Evolutionary conservation across 2,888 invertebrate species (phyloP).

Genomic region (Gasteruption jaculator): DNA sequence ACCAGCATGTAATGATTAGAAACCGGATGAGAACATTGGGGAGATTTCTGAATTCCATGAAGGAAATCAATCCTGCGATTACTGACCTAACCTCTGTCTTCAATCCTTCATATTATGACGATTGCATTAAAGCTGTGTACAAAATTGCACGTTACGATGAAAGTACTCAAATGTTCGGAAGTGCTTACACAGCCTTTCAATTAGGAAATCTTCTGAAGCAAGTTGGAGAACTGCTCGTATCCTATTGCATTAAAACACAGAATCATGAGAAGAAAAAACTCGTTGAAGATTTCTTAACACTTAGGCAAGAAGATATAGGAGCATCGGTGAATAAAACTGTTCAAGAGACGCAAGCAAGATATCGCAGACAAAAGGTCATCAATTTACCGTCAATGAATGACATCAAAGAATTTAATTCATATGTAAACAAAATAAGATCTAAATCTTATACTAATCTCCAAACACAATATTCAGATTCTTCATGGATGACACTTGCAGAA

Average conservation of each 20-base stretch:
- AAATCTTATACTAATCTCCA: neutral
- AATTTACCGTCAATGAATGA: constrained; percentile 11
- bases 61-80: constrained; percentile 8
- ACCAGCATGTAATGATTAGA: constrained; percentile 23
- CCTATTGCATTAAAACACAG: neutral
- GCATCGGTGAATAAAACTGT: constrained; percentile 1
- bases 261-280: neutral
- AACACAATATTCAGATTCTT: neutral
- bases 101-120: constrained; percentile 14
- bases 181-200: neutral
- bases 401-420: neutral
- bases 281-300: neutral
- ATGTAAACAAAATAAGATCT: neutral
- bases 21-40: constrained; percentile 16
- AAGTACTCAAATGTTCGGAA: neutral
- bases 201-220: neutral
- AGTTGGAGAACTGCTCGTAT: neutral
- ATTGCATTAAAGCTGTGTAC: constrained; percentile 15
- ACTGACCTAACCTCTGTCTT: constrained; percentile 16
- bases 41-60: constrained; percentile 7
- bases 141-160: constrained; percentile 7
- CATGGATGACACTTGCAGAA: constrained; percentile 5
- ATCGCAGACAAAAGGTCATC: constrained; percentile 8
- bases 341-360: neutral
- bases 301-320: neutral